Evolutionary conservation across 1,140 invertebrate species (phyloP).

Genomic region (Harlomillsia oculata): DNA sequence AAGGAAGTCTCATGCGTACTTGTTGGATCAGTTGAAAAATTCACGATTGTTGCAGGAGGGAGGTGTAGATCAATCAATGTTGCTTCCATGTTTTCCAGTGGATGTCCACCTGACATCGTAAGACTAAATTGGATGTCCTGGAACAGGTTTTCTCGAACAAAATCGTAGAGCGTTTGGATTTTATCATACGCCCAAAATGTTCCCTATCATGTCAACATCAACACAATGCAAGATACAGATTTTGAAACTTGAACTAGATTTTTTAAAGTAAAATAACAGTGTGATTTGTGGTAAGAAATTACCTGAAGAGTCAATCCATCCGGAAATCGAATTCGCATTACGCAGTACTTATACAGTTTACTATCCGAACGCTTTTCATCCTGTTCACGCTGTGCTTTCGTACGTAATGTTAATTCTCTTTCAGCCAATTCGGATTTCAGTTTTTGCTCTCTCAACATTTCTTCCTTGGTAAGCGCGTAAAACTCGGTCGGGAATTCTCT

Average conservation of each 20-base stretch:
- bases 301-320: conserved; percentile 74
- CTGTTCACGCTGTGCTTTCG: conserved; percentile 84
- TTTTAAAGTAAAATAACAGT: background rate
- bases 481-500: conserved; percentile 70
- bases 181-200: conserved; percentile 73
- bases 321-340: conserved; percentile 76
- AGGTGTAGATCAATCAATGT: conserved; percentile 59
- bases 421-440: conserved; percentile 67
- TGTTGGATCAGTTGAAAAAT: conserved; percentile 49
- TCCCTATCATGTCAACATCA: conserved; percentile 47
- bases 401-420: conserved; percentile 67
- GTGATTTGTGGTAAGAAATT: conserved; percentile 33
- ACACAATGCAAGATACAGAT: background rate
- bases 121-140: conserved; percentile 57
- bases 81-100: conserved; percentile 50
- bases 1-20: conserved; percentile 49
- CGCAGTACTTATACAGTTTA: conserved; percentile 70
- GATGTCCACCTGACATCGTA: conserved; percentile 52
- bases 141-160: conserved; percentile 60
- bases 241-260: conserved; percentile 1
- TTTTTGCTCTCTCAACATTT: conserved; percentile 74
- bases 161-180: conserved; percentile 56
- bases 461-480: conserved; percentile 64
- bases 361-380: conserved; percentile 67
- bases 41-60: conserved; percentile 62